Evolutionary conservation across 1,140 invertebrate genomes (phyloP).

Genomic region (Pogonognathellus flavescens): DNA sequence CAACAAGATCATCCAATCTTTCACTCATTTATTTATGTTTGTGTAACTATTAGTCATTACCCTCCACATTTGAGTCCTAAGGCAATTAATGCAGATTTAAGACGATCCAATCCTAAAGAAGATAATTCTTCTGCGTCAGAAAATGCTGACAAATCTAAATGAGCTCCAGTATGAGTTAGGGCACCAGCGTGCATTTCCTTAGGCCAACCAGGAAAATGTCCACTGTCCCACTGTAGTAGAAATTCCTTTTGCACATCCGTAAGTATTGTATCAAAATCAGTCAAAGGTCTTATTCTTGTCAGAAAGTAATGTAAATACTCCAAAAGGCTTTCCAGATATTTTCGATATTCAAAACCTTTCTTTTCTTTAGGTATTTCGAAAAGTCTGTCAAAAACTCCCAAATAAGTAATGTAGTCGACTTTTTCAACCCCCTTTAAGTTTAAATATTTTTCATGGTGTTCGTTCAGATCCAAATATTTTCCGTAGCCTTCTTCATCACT

Average conservation of each 20-base stretch:
- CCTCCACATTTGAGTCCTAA: slow-evolving; percentile 99
- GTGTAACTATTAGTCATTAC: too few relatives aligned
- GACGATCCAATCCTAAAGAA: slow-evolving; percentile 93
- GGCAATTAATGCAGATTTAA: slow-evolving; percentile 97
- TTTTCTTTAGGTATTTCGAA: slow-evolving; percentile 95
- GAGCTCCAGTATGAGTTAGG: slow-evolving; percentile 91
- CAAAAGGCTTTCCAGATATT: slow-evolving; percentile 87
- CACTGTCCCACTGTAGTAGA: slow-evolving; percentile 87
- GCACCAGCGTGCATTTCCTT: slow-evolving; percentile 90
- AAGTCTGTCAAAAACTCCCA: slow-evolving; percentile 94
- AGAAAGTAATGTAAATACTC: slow-evolving; percentile 92
- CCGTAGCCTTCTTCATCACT: slow-evolving; percentile 99
- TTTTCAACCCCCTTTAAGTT: slow-evolving; percentile 98
- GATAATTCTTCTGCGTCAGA: slow-evolving; percentile 95
- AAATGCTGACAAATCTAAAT: slow-evolving; percentile 96
- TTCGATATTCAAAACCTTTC: slow-evolving; percentile 93
- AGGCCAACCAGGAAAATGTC: slow-evolving; percentile 94
- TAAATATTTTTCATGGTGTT: slow-evolving; percentile 95
- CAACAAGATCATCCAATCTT: too few relatives aligned
- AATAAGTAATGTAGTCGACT: slow-evolving; percentile 96
- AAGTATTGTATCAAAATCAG: slow-evolving; percentile 86
- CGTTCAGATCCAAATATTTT: slow-evolving; percentile 98
- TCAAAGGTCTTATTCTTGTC: slow-evolving; percentile 88
- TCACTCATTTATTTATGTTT: too few relatives aligned
- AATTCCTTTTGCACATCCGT: slow-evolving; percentile 86